Base-by-base conservation (phyloP, 2,797 vertebrate genomes). In the Pipistrellus pygmaeus region DNA sequence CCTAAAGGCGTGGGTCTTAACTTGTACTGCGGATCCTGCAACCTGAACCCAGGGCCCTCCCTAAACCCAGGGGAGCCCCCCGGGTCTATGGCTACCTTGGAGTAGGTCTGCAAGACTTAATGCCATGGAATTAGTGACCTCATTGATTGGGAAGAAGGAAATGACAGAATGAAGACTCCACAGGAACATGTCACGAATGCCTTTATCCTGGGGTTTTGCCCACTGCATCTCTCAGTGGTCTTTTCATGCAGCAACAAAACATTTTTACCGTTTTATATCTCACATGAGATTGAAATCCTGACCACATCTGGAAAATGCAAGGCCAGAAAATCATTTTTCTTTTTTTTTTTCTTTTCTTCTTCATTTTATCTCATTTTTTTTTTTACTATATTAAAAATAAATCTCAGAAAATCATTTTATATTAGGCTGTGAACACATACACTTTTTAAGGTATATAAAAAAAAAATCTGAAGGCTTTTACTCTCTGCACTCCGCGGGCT, bases 391-490 rank as follows among this genome's bases (percentile, higher is more conserved):
- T 62, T 3, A 27, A 62, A 62, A 62, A 62, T 15, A 62, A 14
- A 62, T 30, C 60, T 62, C 12, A 62, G 60, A 62, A 62, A 80
- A 55, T 69, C 48, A 71, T 85, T 84, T 93, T 23, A 81, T 64
- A 80, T 55, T 73, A 77, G n/a, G 41, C 25, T 53, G n/a, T 18
- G 38, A 77, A 46, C 23, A 66, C 25, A 77, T 41, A 32, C 3
- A 64, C 27, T 27, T 77, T 85, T 85, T 60, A 69, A 85, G 8
- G 10, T 48, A 21, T 4, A 23, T 90, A 12, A 92, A 62, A 57
- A 86, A 62, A 92, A 55, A 64, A 86, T 86, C 55, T 72, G 68
- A 81, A 90, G 77, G 4, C 21, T 44, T 95, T 94, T 60, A 48
- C 25, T 88, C 23, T 94, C 11, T 8, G 87, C 2, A 62, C 4